Percentiles rank a stretch among this genome's conserved stretches.
Evolutionary conservation across 2,888 invertebrate genomes (phyloP).

Genomic region (Brenthis ino): DNA sequence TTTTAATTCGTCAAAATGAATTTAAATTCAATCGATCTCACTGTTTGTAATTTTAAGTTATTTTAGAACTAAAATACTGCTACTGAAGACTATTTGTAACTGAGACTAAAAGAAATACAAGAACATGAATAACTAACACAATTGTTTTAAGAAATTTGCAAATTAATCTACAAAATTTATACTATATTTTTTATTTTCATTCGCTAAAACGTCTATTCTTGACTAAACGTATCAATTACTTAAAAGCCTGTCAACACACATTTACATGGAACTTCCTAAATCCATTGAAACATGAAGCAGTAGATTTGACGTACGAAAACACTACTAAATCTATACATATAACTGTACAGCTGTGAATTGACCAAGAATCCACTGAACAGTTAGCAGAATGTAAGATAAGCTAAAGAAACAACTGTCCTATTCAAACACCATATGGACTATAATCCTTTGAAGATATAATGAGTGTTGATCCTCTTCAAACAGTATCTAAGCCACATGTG

Average conservation of each 20-base stretch:
- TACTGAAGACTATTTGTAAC: too few relatives aligned
- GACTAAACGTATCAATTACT: constrained; percentile 17
- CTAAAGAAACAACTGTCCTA: neutral
- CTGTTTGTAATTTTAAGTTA: too few relatives aligned
- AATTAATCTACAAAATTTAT: too few relatives aligned
- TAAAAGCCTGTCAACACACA: constrained; percentile 20
- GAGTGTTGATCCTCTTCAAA: constrained; percentile 13
- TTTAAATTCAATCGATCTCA: too few relatives aligned
- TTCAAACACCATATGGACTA: neutral
- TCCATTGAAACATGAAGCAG: constrained; percentile 24
- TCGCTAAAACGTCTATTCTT: constrained; percentile 7
- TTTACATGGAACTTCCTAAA: constrained; percentile 21
- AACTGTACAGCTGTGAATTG: constrained; percentile 36
- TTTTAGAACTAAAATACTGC: too few relatives aligned
- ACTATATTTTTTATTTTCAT: neutral
- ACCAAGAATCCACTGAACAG: constrained; percentile 36
- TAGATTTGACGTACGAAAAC: constrained; percentile 32
- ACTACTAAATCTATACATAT: constrained; percentile 33
- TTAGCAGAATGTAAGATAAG: neutral
- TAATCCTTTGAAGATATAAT: constrained; percentile 8
- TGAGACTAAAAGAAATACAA: too few relatives aligned
- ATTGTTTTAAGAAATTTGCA: too few relatives aligned
- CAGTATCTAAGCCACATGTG: constrained; percentile 39
- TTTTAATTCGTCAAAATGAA: too few relatives aligned
- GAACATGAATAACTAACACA: too few relatives aligned